phyloP scores from a whole-genome alignment of 2,797 vertebrate species.

The Tapirus indicus region DNA sequence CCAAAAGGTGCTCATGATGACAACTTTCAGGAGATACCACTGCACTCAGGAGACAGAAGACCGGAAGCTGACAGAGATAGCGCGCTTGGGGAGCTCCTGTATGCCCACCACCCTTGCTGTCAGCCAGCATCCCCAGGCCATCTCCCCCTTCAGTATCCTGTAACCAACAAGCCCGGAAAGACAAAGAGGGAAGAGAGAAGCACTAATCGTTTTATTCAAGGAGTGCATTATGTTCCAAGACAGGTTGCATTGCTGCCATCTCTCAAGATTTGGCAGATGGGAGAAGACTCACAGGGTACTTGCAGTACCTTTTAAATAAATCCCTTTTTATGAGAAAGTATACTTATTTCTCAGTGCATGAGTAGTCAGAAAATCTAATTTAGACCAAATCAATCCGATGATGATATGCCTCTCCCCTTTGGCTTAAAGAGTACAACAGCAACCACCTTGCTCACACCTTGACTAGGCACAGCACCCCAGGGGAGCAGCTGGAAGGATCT shows the following conservation, averaged over 20 bases:
- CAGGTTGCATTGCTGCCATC: not conserved
- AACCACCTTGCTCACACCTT: not conserved
- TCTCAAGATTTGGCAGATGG: not conserved
- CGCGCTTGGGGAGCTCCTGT: not conserved
- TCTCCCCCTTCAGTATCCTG: not conserved
- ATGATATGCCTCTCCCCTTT: not conserved
- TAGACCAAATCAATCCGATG: slow-evolving; percentile 20
- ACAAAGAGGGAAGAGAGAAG: not conserved
- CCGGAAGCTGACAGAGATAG: not conserved
- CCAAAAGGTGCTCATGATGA: not conserved
- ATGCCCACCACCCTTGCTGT: not conserved
- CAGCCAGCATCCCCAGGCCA: not conserved
- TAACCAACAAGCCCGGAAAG: not conserved
- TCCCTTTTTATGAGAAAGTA: not conserved
- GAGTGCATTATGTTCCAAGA: not conserved
- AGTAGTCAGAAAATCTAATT: slow-evolving; percentile 28
- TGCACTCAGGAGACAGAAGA: not conserved
- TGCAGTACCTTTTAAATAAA: not conserved
- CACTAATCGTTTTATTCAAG: not conserved
- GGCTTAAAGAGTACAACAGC: not conserved
- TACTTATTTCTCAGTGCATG: not conserved
- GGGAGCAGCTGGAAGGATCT: not conserved
- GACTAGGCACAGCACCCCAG: not conserved
- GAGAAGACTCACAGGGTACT: not conserved
- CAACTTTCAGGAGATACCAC: not conserved